phyloP scores from a whole-genome alignment of 2,888 invertebrate genomes.

The Yponomeuta plumbellus region DNA sequence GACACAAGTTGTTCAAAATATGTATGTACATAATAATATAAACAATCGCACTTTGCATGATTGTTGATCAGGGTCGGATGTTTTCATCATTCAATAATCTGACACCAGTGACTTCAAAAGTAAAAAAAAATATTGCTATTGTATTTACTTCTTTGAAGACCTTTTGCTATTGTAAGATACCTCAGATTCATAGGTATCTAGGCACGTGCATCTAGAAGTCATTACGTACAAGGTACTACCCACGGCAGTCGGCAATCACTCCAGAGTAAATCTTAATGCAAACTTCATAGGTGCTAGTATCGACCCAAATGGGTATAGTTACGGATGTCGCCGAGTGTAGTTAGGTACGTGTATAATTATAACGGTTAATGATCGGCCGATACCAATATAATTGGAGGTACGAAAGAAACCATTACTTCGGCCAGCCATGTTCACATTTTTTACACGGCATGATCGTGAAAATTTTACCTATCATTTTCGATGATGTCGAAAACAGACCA shows the following conservation, averaged over 20 bases:
- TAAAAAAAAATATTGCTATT: not conserved
- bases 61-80: too few species aligned
- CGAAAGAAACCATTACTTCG: not conserved
- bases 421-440: conserved; percentile 1
- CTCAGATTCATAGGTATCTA: not conserved
- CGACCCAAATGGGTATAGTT: too few species aligned
- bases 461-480: not conserved
- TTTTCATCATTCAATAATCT: too few species aligned
- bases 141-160: not conserved
- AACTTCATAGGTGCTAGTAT: too few species aligned
- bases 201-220: too few species aligned
- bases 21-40: too few species aligned
- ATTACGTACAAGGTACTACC: too few species aligned
- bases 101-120: not conserved
- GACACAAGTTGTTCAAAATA: not conserved
- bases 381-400: conserved; percentile 25
- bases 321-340: too few species aligned
- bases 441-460: not conserved
- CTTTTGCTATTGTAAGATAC: not conserved
- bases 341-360: conserved; percentile 15
- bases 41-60: too few species aligned
- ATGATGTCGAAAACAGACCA: not conserved
- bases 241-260: too few species aligned
- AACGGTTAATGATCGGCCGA: conserved; percentile 20
- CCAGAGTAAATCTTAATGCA: too few species aligned